Conservation (phyloP, 2,888 invertebrate species). For the Lysandra bellargus region DNA sequence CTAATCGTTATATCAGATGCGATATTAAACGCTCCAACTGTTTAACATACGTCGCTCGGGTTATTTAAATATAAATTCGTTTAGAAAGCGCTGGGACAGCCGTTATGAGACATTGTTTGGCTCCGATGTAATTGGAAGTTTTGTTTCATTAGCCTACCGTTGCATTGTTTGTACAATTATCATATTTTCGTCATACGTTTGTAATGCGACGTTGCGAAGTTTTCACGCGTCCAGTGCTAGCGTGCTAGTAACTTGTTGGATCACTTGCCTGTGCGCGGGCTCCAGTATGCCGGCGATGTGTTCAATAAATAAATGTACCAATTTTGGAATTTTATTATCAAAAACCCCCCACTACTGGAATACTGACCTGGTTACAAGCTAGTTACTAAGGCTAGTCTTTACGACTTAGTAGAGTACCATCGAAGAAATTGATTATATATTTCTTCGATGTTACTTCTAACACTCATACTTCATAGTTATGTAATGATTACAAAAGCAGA, state of each 20-base stretch:
- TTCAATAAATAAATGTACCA: slow-evolving; percentile 1
- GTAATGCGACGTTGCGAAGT: not conserved
- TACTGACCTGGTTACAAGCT: too few species aligned
- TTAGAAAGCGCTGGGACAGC: slow-evolving; percentile 22
- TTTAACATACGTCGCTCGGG: slow-evolving; percentile 10
- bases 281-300: not conserved
- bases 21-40: not conserved
- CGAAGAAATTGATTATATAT: too few species aligned
- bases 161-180: slow-evolving; percentile 6
- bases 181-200: slow-evolving; percentile 26
- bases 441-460: too few species aligned
- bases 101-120: slow-evolving; percentile 26
- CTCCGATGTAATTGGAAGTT: slow-evolving; percentile 22
- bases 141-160: slow-evolving; percentile 31
- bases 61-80: slow-evolving; percentile 21
- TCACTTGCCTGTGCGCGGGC: not conserved
- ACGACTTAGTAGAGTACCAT: too few species aligned
- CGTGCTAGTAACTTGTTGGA: slow-evolving; percentile 8
- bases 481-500: too few species aligned
- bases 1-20: slow-evolving; percentile 21
- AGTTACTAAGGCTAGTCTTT: too few species aligned
- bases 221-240: not conserved
- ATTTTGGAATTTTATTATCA: not conserved
- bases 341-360: not conserved
- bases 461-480: too few species aligned